Percentiles rank a stretch among this genome's conserved stretches.
phyloP scores from a whole-genome alignment of 2,113 vertebrate species.

The Typhlomys cinereus region DNA sequence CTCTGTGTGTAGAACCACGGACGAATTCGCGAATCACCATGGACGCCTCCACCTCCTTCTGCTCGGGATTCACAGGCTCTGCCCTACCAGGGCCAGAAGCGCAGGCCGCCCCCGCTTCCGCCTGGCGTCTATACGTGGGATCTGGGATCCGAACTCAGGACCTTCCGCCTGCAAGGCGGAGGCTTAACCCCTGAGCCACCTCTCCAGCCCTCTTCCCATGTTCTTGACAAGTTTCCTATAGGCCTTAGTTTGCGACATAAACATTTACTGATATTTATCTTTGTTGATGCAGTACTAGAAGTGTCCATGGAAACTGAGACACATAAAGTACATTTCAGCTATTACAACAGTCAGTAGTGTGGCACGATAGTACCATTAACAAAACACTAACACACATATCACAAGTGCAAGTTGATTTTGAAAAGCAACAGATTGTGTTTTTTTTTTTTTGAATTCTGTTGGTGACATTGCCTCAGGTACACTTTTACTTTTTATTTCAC shows the following conservation, averaged over 20 bases:
- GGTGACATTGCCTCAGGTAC: conserved; percentile 51
- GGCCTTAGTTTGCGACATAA: not conserved
- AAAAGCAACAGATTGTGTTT: conserved; percentile 42
- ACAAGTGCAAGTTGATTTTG: conserved; percentile 65
- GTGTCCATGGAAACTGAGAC: conserved; percentile 1
- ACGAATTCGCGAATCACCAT: too few relatives aligned
- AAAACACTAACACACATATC: conserved; percentile 35
- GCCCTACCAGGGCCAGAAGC: too few relatives aligned
- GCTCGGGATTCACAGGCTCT: too few relatives aligned
- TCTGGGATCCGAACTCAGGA: too few relatives aligned
- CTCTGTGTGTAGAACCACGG: too few relatives aligned
- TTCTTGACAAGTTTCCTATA: not conserved
- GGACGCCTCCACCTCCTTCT: too few relatives aligned
- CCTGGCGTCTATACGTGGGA: too few relatives aligned
- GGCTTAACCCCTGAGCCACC: too few relatives aligned
- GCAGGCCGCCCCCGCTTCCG: too few relatives aligned
- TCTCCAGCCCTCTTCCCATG: not conserved
- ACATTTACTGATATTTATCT: not conserved
- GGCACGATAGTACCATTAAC: conserved; percentile 65
- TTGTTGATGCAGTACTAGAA: not conserved
- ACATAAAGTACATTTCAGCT: conserved; percentile 64
- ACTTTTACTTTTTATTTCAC: conserved; percentile 61
- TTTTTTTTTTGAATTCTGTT: conserved; percentile 47
- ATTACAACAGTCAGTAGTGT: conserved; percentile 22
- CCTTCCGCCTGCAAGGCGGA: too few relatives aligned